Base-by-base conservation (phyloP, 2,888 invertebrate species). In the Drosophila koepferae region DNA sequence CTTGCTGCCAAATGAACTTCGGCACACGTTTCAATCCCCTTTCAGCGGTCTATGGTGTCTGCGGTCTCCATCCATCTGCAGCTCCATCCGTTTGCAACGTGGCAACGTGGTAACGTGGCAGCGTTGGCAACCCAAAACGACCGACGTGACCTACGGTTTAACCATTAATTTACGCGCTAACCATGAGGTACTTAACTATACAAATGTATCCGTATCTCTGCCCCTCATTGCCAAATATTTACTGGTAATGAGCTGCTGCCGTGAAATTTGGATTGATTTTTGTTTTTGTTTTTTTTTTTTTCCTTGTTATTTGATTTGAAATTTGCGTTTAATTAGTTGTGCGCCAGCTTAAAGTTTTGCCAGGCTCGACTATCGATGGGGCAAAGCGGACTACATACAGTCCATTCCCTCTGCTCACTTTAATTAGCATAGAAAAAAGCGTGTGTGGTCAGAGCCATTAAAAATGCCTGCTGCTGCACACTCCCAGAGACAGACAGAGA, bases 101-200 rank as follows among this genome's bases (percentile, higher is more conserved):
- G 55, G 38, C 54, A 54, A 16, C 72, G 54, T 49, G 55, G 56
- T 43, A 43, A 43, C 56, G 55, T 41, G 55, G 55, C 55, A 55
- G 18, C 55, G 4, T 31, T 61, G 56, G 61, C 66, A 71, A 58
- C 72, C 75, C 59, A 66, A 71, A 71, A 60, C 61, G 63, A 72
- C 70, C 76, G 66, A 72, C 72, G 72, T 72, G 72, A 72, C 72
- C 72, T 69, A 76, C 66, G 82, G 84, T 81, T 84, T 82, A 84
- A 81, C 84, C 84, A 82, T 82, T 82, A 82, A 82, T 82, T 82
- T 82, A 82, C 85, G 82, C 82, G 80, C 85, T 80, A 82, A 82
- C 82, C 82, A 85, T 82, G 77, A 82, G 82, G 77, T 82, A 85
- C 82, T 82, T 84, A 80, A 85, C 82, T 84, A 82, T 84, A 73